phyloP scores from a whole-genome alignment of 2,797 vertebrate genomes.

The Rousettus madagascariensis region DNA sequence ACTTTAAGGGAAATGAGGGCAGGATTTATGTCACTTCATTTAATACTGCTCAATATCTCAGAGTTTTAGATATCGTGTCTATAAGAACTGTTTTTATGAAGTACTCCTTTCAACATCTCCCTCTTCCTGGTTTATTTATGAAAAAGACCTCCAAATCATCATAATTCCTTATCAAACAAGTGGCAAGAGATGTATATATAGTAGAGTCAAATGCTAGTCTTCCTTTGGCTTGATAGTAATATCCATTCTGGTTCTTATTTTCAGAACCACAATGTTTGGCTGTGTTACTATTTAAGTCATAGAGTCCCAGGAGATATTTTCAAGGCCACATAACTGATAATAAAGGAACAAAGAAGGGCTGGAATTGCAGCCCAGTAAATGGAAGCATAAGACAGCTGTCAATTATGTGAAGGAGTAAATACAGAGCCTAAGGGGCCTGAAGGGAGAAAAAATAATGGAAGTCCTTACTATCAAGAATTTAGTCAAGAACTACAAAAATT shows the following conservation, averaged over 20 bases:
- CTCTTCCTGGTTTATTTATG: neutral
- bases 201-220: neutral
- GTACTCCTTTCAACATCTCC: neutral
- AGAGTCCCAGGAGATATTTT: neutral
- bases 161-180: neutral
- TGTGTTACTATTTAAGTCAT: neutral
- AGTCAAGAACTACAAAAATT: neutral
- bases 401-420: neutral
- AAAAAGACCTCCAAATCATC: neutral
- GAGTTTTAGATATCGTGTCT: conserved; percentile 43
- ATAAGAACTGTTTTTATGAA: neutral
- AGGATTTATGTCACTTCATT: neutral
- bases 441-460: neutral
- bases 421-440: neutral
- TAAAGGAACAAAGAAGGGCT: neutral
- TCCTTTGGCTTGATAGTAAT: neutral
- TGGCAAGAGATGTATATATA: neutral
- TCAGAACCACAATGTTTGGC: neutral
- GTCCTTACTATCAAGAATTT: neutral
- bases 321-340: conserved; percentile 28
- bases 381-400: neutral
- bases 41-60: neutral
- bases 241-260: neutral
- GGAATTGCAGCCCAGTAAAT: neutral
- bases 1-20: neutral